Evolutionary conservation across 2,113 vertebrate species (phyloP), one percentile per base, ranked within the genome.

Genomic region (Nycticryphes semicollaris): DNA sequence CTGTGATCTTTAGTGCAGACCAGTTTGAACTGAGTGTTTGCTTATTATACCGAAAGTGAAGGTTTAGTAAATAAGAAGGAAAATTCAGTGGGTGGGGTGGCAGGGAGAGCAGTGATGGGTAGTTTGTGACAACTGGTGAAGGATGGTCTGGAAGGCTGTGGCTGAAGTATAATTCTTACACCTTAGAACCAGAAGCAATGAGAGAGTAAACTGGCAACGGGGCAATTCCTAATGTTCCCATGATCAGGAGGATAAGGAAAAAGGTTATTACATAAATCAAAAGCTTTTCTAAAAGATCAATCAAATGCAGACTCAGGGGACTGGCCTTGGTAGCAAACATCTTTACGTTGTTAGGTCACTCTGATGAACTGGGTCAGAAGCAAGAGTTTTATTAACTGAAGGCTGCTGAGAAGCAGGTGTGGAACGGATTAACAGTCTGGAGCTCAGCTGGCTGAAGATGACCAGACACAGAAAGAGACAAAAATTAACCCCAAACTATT

Each of bases 1-100:
- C 73, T 94, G 80, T 95, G 94, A 89, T 92, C 84, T 77, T 90
- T 97, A 96, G 84, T 63, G 81, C 75, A 84, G 87, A 95, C 69
- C 51, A 89, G 83, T 67, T 88, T 84, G 80, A 94, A 82, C 66
- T 50, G 54, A 88, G 56, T 50, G 16, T 95, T 95, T 97, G 75
- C 76, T 78, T 92, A 63, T 90, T 64, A 51, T 45, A 86, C 59
- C 3, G 5, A 90, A 95, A 93, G n/a, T 1, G 17, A 67, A 83
- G 60, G 76, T 91, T 95, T 93, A 72, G 89, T 75, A 93, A 94
- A 96, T 94, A 96, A 78, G 48, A 77, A 83, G 35, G 48, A 70
- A 90, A 91, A 76, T 77, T 67, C 72, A 39, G 4, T 48, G 51
- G 17, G 20, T 33, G 24, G 50, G 53, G 56, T 41, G 35, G 47